These are phyloP conservation scores for Microcebus ravelobensis DNA, from an alignment of 2,113 vertebrate genomes.

Conservation along the genomic window DNA sequence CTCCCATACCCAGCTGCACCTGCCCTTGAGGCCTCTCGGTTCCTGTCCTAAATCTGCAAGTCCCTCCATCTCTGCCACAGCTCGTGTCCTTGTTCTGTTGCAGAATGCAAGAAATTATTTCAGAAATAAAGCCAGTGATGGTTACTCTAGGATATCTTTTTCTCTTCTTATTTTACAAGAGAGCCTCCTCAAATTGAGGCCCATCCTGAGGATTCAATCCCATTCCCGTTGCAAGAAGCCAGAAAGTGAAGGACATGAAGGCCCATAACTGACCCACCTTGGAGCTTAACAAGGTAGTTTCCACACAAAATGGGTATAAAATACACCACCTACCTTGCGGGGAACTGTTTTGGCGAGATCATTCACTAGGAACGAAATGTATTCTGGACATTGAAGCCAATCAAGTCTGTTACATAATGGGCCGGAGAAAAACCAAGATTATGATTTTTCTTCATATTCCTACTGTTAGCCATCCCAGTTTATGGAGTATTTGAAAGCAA, in stretches of 20 bases:
- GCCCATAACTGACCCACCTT: neutral
- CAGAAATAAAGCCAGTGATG: neutral
- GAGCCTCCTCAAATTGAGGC: neutral
- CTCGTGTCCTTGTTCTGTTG: neutral
- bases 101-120: neutral
- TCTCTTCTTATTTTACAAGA: neutral
- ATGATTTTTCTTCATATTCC: conserved; percentile 8
- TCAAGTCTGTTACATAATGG: neutral
- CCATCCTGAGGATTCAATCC: neutral
- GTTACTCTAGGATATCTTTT: neutral
- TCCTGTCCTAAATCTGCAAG: neutral
- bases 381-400: neutral
- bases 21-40: accelerated
- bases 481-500: neutral
- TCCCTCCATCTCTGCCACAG: neutral
- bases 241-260: neutral
- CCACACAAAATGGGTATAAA: neutral
- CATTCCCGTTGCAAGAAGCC: neutral
- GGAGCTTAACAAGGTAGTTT: neutral
- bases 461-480: neutral
- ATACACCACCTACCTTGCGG: neutral
- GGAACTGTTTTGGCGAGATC: neutral
- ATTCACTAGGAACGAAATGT: neutral
- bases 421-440: neutral
- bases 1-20: neutral